phyloP scores from a whole-genome alignment of 1,140 invertebrate genomes.

The Tetramorium simillimum region DNA sequence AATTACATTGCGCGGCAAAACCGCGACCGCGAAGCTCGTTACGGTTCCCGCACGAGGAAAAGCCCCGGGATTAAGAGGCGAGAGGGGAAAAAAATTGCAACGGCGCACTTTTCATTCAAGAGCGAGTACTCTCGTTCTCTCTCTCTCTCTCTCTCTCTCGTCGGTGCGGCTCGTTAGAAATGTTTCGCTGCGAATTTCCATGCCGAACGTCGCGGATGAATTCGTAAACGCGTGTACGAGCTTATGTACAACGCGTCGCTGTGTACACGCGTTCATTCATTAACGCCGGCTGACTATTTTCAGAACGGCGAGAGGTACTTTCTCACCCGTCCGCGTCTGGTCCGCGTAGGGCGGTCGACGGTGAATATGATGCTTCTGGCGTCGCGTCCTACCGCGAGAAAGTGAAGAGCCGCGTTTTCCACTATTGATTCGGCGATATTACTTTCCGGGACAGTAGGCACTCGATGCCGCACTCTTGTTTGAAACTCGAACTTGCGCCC shows the following conservation, averaged over 20 bases:
- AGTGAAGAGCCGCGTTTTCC: constrained; percentile 33
- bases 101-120: constrained; percentile 40
- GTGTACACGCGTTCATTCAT: constrained; percentile 27
- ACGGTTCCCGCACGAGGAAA: constrained; percentile 6
- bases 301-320: neutral
- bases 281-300: constrained; percentile 31
- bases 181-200: constrained; percentile 13
- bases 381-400: neutral
- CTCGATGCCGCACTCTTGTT: constrained; percentile 35
- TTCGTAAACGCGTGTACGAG: neutral
- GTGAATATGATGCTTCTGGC: neutral
- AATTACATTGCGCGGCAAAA: constrained; percentile 61
- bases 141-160: neutral
- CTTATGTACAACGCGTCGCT: neutral
- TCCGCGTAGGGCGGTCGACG: neutral
- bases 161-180: constrained; percentile 20
- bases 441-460: constrained; percentile 29
- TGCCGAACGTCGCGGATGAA: neutral
- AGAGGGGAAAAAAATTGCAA: neutral
- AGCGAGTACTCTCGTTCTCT: neutral
- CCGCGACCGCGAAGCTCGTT: constrained; percentile 58
- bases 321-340: neutral
- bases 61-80: neutral
- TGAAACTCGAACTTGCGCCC: constrained; percentile 55
- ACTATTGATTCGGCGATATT: constrained; percentile 60